Evolutionary conservation across 2,113 vertebrate species (phyloP).

Genomic region (Amia ocellicauda): DNA sequence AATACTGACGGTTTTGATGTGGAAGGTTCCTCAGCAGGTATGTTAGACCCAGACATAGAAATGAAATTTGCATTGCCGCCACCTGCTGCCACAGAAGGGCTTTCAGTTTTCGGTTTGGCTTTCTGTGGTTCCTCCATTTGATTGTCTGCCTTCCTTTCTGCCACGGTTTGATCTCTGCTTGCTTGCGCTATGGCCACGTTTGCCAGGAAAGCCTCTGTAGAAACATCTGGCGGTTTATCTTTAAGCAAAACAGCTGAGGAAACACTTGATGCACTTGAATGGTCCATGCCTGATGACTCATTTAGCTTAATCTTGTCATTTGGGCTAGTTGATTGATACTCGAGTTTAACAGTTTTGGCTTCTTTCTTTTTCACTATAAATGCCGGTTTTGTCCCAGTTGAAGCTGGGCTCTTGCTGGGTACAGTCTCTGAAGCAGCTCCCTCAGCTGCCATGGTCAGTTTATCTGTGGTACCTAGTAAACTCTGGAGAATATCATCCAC

Average conservation of each 20-base stretch:
- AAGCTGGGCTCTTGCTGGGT: constrained; percentile 56
- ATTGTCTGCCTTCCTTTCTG: constrained; percentile 52
- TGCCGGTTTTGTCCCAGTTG: constrained; percentile 57
- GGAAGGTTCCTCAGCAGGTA: constrained; percentile 50
- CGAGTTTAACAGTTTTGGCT: constrained; percentile 49
- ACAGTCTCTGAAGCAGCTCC: constrained; percentile 45
- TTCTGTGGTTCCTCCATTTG: constrained; percentile 46
- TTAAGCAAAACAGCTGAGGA: constrained; percentile 71
- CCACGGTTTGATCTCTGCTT: constrained; percentile 56
- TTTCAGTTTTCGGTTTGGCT: constrained; percentile 46
- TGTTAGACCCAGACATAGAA: constrained; percentile 1
- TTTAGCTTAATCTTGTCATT: constrained; percentile 27
- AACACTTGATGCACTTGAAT: constrained; percentile 44
- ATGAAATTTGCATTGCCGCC: constrained; percentile 46
- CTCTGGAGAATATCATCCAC: constrained; percentile 72
- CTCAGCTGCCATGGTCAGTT: constrained; percentile 39
- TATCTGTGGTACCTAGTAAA: constrained; percentile 57
- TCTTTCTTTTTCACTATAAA: constrained; percentile 70
- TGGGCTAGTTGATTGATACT: constrained; percentile 42
- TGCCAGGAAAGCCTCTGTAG: constrained; percentile 85
- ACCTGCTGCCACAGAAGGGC: constrained; percentile 30
- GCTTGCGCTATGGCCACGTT: constrained; percentile 67
- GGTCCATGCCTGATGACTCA: constrained; percentile 45
- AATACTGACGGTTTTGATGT: constrained; percentile 58
- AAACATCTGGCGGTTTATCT: constrained; percentile 90